Base-by-base conservation (phyloP, 1,140 invertebrate genomes). In the Cotesia glomerata region DNA sequence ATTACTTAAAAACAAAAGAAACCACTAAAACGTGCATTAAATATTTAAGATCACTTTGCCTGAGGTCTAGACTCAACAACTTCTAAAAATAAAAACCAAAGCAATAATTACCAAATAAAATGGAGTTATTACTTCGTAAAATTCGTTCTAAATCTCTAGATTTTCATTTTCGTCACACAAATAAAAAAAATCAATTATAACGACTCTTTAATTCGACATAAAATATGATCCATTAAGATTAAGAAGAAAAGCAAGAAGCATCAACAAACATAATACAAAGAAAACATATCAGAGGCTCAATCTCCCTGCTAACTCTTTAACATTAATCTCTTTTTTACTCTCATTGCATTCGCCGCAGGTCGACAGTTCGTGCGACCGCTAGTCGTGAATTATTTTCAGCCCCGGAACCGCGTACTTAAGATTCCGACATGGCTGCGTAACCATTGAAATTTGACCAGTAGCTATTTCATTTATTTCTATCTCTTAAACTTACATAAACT, bases 281-380 rank as follows among this genome's bases (percentile, higher is more conserved):
- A 62, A 62, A 66, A 39, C 73, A 67, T 56, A 54, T 63, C 71
- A 56, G 72, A 76, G 75, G 7, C 39, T 45, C 39, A 45, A 45
- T 54, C 36, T 54, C 9, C 51, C 36, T 54, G 14, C 39, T 56
- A n/a, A 14, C 61, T 69, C 52, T 61, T 16, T 72, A 58, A 69
- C 75, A 73, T 74, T 73, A 58, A 65, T 71, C 72, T 71, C 69
- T 74, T 75, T 82, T 82, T 84, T 81, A 78, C 81, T 81, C 75
- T 76, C 54, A 67, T 79, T 80, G 81, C 83, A 85, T 85, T 83
- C 83, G 81, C 81, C 76, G 77, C 80, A 81, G 81, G 84, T 85
- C 83, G 79, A 84, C 81, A 84, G 82, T 84, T 85, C 83, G 80
- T 80, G 81, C 82, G 81, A 83, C 82, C 75, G 75, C 76, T 72